Conservation (phyloP, 2,113 vertebrate species). For the Tetrax tetrax region DNA sequence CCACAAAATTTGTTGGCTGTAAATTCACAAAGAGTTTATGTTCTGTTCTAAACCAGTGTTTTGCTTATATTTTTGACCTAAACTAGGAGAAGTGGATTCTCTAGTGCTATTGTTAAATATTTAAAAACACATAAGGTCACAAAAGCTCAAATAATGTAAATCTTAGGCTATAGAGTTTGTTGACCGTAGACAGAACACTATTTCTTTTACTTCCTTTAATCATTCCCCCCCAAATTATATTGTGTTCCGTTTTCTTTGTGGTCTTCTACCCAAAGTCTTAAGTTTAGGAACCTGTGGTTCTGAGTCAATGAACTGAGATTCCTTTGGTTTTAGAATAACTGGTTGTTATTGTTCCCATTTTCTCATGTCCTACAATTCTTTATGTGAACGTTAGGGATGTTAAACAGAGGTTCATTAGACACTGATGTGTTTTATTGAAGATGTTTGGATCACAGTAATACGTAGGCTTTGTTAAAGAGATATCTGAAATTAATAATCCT, state of each 20-base stretch:
- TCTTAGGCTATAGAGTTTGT: background rate
- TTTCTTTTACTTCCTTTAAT: background rate
- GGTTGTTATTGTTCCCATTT: background rate
- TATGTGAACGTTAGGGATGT: background rate
- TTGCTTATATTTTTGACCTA: background rate
- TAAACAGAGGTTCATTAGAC: background rate
- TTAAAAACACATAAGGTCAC: background rate
- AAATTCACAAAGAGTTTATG: background rate
- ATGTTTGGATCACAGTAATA: background rate
- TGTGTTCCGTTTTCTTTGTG: background rate
- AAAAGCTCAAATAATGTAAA: background rate
- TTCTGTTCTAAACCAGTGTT: background rate
- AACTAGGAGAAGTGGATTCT: background rate
- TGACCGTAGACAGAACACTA: background rate
- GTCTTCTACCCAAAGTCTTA: background rate
- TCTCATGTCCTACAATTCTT: background rate
- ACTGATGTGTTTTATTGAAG: background rate
- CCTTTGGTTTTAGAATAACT: background rate
- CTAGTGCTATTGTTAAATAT: background rate
- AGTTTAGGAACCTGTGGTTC: background rate
- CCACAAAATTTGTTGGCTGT: background rate
- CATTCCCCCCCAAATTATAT: background rate
- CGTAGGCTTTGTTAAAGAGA: background rate
- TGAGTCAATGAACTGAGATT: background rate
- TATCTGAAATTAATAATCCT: background rate